These are phyloP conservation scores for Masticophis lateralis DNA, from an alignment of 2,797 vertebrate species.

Conservation along the genomic window DNA sequence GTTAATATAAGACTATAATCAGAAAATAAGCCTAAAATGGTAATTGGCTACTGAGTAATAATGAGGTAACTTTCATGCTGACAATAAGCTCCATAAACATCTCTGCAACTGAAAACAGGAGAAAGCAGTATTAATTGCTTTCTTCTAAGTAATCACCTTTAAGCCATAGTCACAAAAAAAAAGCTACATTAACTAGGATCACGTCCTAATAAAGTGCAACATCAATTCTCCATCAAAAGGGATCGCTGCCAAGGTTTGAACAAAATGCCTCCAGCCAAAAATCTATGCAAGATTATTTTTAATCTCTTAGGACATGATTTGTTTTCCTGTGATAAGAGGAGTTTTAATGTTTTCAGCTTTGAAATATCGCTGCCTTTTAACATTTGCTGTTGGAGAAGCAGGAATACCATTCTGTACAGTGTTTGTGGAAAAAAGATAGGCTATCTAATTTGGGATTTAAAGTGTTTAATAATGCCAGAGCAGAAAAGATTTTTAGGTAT, in stretches of 20 bases:
- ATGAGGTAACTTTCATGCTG: background rate
- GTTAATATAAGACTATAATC: background rate
- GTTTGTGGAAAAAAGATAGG: background rate
- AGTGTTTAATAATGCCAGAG: background rate
- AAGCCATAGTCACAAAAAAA: background rate
- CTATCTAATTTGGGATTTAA: background rate
- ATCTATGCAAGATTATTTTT: background rate
- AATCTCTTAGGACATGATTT: background rate
- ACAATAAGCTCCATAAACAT: background rate
- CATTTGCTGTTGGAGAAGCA: background rate
- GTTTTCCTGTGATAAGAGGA: background rate
- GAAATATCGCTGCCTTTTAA: background rate
- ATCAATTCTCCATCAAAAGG: background rate
- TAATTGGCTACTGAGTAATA: background rate
- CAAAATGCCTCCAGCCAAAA: background rate
- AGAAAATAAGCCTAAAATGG: background rate
- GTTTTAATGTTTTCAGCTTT: too few relatives aligned
- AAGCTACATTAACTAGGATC: background rate
- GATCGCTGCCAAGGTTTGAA: background rate
- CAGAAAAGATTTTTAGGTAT: background rate
- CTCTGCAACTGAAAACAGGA: background rate
- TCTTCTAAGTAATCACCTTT: background rate
- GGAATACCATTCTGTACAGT: background rate
- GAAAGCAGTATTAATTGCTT: background rate
- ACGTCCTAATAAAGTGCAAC: background rate